Evolutionary conservation across 2,888 invertebrate species (phyloP).

Genomic region (Poecilobothrus nobilitatus): DNA sequence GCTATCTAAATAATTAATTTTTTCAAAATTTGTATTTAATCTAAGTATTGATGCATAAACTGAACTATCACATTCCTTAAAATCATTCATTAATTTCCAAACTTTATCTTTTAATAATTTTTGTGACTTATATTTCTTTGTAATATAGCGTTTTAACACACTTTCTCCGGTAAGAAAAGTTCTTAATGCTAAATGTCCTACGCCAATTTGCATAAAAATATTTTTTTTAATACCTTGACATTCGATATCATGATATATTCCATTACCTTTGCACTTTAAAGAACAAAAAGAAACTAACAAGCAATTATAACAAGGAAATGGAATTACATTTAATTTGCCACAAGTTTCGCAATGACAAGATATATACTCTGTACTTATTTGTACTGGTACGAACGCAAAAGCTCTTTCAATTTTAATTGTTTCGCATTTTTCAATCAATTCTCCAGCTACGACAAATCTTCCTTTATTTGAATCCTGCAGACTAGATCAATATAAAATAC

Average conservation of each 20-base stretch:
- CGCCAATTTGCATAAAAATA: slow-evolving; percentile 62
- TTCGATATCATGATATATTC: slow-evolving; percentile 58
- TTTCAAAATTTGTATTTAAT: slow-evolving; percentile 62
- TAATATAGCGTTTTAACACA: slow-evolving; percentile 8
- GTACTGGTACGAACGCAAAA: slow-evolving; percentile 61
- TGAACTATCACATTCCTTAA: neutral
- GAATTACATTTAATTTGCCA: slow-evolving; percentile 48
- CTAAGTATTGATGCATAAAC: slow-evolving; percentile 43
- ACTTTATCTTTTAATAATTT: neutral
- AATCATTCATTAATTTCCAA: slow-evolving; percentile 11
- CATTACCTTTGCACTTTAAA: slow-evolving; percentile 49
- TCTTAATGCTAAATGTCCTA: slow-evolving; percentile 67
- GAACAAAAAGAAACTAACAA: slow-evolving; percentile 57
- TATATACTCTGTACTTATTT: slow-evolving; percentile 23
- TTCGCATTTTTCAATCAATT: slow-evolving; percentile 55
- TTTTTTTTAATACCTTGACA: slow-evolving; percentile 55
- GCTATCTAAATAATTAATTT: slow-evolving; percentile 56
- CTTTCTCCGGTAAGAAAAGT: slow-evolving; percentile 49
- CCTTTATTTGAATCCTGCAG: slow-evolving; percentile 45
- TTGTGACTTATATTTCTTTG: neutral
- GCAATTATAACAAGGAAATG: slow-evolving; percentile 59
- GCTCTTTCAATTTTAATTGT: slow-evolving; percentile 71
- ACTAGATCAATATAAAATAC: slow-evolving; percentile 22
- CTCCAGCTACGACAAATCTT: slow-evolving; percentile 43
- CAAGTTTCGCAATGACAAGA: slow-evolving; percentile 63